These are phyloP conservation scores for Drosophila pseudoananassae DNA, from an alignment of 1,140 invertebrate species.

Conservation along the genomic window DNA sequence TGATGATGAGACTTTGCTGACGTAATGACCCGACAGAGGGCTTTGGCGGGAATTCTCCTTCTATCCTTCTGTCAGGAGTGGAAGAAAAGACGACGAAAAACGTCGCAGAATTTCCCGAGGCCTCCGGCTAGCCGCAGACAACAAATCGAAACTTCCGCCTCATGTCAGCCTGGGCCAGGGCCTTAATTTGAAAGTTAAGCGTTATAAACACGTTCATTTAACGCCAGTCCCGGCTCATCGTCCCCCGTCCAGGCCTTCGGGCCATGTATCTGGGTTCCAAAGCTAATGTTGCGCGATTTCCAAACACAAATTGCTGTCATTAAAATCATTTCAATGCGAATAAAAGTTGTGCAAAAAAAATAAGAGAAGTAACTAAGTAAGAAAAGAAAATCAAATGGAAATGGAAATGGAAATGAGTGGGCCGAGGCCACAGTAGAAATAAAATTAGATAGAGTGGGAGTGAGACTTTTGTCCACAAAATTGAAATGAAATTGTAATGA, in stretches of 20 bases:
- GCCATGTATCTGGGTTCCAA: constrained; percentile 45
- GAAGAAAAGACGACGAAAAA: constrained; percentile 14
- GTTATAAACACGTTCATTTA: constrained; percentile 80
- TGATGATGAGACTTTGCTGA: constrained; percentile 27
- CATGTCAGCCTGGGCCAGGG: constrained; percentile 29
- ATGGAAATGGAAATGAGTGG: constrained; percentile 34
- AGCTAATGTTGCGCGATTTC: constrained; percentile 79
- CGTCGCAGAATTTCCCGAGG: constrained; percentile 63
- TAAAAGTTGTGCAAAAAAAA: constrained; percentile 57
- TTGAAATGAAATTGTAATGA: constrained; percentile 45
- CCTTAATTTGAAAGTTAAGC: constrained; percentile 79
- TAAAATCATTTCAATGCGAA: constrained; percentile 78
- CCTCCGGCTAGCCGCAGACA: constrained; percentile 61
- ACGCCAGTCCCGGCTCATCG: constrained; percentile 4
- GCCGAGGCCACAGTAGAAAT: constrained; percentile 25
- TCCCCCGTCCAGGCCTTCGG: neutral
- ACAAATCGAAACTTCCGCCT: constrained; percentile 81
- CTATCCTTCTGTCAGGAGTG: constrained; percentile 34
- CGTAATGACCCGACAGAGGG: constrained; percentile 50
- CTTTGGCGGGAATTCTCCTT: constrained; percentile 24
- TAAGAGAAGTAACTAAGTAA: constrained; percentile 37
- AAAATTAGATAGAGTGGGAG: constrained; percentile 18
- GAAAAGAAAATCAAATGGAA: constrained; percentile 56
- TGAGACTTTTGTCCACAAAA: constrained; percentile 33
- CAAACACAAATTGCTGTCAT: constrained; percentile 81